phyloP scores from a whole-genome alignment of 2,888 invertebrate genomes.

The Mesorhabditis spiculigera region DNA sequence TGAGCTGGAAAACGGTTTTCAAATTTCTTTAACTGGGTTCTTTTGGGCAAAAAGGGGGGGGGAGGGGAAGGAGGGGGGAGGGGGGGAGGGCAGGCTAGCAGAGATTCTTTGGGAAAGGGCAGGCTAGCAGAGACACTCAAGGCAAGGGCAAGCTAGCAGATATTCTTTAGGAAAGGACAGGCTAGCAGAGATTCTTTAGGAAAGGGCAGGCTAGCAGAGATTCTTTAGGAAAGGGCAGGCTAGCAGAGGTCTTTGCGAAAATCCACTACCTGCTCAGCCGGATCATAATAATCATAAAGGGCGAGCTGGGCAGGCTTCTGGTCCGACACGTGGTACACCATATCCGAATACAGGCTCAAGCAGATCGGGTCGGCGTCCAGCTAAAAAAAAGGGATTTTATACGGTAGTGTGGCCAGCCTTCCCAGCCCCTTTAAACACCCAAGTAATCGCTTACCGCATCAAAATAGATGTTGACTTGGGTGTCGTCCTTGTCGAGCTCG shows the following conservation, averaged over 20 bases:
- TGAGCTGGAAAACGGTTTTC: conserved; percentile 48
- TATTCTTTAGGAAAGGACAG: no score
- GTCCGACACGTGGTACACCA: conserved; percentile 78
- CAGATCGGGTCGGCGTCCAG: conserved; percentile 64
- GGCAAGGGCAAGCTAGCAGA: no score
- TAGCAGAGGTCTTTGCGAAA: background rate
- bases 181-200: no score
- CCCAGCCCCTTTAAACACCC: no score
- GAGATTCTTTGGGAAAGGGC: no score
- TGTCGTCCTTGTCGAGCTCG: conserved; percentile 59
- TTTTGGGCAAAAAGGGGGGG: no score
- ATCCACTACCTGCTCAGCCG: conserved; percentile 58
- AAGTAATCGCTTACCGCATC: conserved; percentile 57
- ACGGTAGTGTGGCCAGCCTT: background rate
- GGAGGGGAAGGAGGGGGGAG: no score
- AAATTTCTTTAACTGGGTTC: no score
- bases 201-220: no score
- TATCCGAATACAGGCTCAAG: conserved; percentile 77
- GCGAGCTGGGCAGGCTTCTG: conserved; percentile 81
- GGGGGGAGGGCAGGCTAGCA: no score
- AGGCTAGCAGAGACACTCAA: no score
- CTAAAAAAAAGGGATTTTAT: conserved; percentile 25
- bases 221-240: no score
- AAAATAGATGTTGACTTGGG: conserved; percentile 61
- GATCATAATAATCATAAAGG: conserved; percentile 86